Evolutionary conservation across 2,113 vertebrate genomes (phyloP).

Genomic region (Thunnus maccoyii): DNA sequence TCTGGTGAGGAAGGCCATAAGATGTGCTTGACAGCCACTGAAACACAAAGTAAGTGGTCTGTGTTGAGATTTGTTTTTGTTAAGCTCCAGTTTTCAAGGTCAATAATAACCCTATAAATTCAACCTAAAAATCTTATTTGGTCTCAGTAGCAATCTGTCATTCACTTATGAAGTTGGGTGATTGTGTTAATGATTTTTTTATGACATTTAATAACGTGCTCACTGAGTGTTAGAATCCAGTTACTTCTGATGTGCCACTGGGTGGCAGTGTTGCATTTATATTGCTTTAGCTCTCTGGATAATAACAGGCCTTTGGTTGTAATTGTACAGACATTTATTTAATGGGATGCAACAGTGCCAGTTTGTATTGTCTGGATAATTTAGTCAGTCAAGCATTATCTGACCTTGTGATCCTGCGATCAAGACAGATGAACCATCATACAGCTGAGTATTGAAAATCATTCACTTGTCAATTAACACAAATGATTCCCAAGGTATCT

Average conservation of each 20-base stretch:
- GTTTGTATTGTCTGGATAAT: neutral
- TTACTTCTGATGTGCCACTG: conserved; percentile 23
- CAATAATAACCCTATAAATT: no score
- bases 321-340: conserved; percentile 7
- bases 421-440: neutral
- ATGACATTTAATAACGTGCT: no score
- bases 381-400: neutral
- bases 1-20: no score
- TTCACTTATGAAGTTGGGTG: no score
- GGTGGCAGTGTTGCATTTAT: conserved; percentile 52
- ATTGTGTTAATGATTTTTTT: no score
- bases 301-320: conserved; percentile 4
- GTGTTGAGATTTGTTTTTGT: no score
- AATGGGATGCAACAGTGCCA: neutral
- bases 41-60: no score
- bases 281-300: neutral
- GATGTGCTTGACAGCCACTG: no score
- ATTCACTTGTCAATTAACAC: neutral
- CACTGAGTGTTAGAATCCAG: no score
- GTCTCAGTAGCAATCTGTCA: no score
- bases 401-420: neutral
- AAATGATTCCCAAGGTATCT: neutral
- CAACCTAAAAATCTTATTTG: no score
- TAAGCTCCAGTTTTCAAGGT: no score
- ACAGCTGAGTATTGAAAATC: neutral